Evolutionary conservation across 2,888 invertebrate genomes (phyloP).

Genomic region (Epinotia bilunana): DNA sequence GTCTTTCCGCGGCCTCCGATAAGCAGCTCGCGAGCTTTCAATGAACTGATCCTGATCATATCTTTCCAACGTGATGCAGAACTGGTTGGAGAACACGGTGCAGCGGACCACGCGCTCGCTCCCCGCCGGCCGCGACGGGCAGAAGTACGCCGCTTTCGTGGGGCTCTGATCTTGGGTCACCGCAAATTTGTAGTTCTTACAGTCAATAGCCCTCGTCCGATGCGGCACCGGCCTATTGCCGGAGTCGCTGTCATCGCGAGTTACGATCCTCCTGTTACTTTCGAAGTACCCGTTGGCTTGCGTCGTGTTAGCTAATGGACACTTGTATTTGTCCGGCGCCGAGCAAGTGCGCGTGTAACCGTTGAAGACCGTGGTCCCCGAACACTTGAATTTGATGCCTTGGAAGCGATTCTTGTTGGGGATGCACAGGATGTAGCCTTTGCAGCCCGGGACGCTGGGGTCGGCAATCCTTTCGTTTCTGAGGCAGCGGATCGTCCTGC

Average conservation of each 20-base stretch:
- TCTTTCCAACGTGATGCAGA: slow-evolving; percentile 73
- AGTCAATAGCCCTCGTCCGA: slow-evolving; percentile 66
- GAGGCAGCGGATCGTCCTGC: slow-evolving; percentile 65
- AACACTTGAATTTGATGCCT: slow-evolving; percentile 77
- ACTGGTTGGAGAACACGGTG: slow-evolving; percentile 77
- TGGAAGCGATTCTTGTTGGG: slow-evolving; percentile 75
- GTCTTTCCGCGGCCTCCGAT: slow-evolving; percentile 64
- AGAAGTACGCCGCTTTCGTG: slow-evolving; percentile 71
- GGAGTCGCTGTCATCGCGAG: slow-evolving; percentile 45
- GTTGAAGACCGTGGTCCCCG: slow-evolving; percentile 76
- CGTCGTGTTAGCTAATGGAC: slow-evolving; percentile 63
- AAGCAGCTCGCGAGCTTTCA: slow-evolving; percentile 60
- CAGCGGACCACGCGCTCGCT: slow-evolving; percentile 67
- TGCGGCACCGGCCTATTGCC: slow-evolving; percentile 44
- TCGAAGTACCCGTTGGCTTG: slow-evolving; percentile 57
- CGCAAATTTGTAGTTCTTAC: slow-evolving; percentile 77
- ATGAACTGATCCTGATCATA: slow-evolving; percentile 72
- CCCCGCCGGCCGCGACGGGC: slow-evolving; percentile 67
- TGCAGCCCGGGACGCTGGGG: slow-evolving; percentile 73
- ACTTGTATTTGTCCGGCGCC: slow-evolving; percentile 70
- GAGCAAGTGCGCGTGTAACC: slow-evolving; percentile 74
- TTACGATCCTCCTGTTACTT: slow-evolving; percentile 57
- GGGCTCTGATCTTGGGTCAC: slow-evolving; percentile 69
- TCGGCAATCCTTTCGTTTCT: slow-evolving; percentile 76
- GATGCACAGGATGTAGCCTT: slow-evolving; percentile 79